phyloP scores from a whole-genome alignment of 1,140 invertebrate genomes.

The Macrotrachela quadricornifera region DNA sequence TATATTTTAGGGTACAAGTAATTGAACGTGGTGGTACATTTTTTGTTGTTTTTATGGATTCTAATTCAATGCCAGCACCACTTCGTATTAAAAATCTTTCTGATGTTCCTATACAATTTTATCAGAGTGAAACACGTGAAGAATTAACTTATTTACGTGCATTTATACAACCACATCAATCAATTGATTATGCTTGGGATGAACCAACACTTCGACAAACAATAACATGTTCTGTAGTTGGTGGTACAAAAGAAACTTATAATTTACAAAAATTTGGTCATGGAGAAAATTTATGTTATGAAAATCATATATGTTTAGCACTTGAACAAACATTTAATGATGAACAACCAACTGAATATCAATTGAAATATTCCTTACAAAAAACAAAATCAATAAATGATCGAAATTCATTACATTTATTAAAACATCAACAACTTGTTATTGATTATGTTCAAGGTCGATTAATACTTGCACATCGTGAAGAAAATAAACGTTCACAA shows the following conservation, averaged over 20 bases:
- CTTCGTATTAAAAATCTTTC: slow-evolving; percentile 81
- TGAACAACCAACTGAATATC: slow-evolving; percentile 62
- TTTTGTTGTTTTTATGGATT: slow-evolving; percentile 73
- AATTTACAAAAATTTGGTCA: slow-evolving; percentile 47
- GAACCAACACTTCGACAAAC: slow-evolving; percentile 50
- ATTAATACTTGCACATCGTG: slow-evolving; percentile 16
- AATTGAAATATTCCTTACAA: too few relatives aligned
- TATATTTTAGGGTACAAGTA: slow-evolving; percentile 49
- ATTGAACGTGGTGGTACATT: slow-evolving; percentile 65
- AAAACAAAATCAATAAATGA: too few relatives aligned
- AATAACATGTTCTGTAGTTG: slow-evolving; percentile 59
- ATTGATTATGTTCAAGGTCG: too few relatives aligned
- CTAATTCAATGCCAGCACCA: slow-evolving; percentile 72
- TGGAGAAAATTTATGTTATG: slow-evolving; percentile 57
- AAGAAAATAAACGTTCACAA: slow-evolving; percentile 63
- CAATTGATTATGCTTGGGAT: slow-evolving; percentile 70
- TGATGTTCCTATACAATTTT: slow-evolving; percentile 36
- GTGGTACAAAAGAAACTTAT: slow-evolving; percentile 56
- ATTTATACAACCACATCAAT: slow-evolving; percentile 27
- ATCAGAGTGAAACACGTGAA: slow-evolving; percentile 13
- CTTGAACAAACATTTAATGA: slow-evolving; percentile 65
- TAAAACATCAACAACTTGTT: too few relatives aligned
- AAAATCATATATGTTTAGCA: slow-evolving; percentile 84
- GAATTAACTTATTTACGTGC: slow-evolving; percentile 28
- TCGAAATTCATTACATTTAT: too few relatives aligned